Evolutionary conservation across 2,113 vertebrate species (phyloP), one percentile per base, ranked within the genome.

Genomic region (Zosterops lateralis): DNA sequence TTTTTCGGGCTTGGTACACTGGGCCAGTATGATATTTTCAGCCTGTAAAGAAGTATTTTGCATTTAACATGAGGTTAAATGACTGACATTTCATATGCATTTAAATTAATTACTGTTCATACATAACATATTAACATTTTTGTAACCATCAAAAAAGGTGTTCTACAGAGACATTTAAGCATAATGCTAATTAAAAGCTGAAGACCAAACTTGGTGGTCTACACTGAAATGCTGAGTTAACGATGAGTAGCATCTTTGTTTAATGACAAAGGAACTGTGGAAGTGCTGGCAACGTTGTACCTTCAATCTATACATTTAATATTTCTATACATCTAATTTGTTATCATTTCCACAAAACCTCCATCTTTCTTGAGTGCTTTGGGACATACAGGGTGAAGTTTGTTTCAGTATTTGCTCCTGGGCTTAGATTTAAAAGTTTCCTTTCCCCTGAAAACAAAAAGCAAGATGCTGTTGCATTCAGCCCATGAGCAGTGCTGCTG

Each of bases 1-100:
- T 98, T 97, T 71, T 75, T 91, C 24, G 98, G 98, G 84, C 96
- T 98, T 20, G 98, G 98, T 76, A 98, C 93, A 76, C 94, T 97
- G 10, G 97, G 97, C 98, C 98, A 99, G 67, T 98, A 95, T 5
- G 79, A 38, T 44, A 60, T 87, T 95, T 97, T 98, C 79, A 96
- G 51, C 84, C 98, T 98, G 88, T 31, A 79, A 95, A 93, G 21
- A 89, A 82, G 72, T 20, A 64, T 19, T 73, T 20, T 26, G 28
- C 28, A 62, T 79, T 95, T 81, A 89, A 53, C 34, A 4, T 36
- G 14, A 61, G 20, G n/a, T 67, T 77, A 78, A 74, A 81, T 26
- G 28, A 60, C 32, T 42, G 44, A 25, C 5, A 10, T 70, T 71
- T 90, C 11, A 10, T 53, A 21, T 38, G 11, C 25, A 80, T 90